Evolutionary conservation across 1,140 invertebrate genomes (phyloP).

Genomic region (Neodiprion pinetum): DNA sequence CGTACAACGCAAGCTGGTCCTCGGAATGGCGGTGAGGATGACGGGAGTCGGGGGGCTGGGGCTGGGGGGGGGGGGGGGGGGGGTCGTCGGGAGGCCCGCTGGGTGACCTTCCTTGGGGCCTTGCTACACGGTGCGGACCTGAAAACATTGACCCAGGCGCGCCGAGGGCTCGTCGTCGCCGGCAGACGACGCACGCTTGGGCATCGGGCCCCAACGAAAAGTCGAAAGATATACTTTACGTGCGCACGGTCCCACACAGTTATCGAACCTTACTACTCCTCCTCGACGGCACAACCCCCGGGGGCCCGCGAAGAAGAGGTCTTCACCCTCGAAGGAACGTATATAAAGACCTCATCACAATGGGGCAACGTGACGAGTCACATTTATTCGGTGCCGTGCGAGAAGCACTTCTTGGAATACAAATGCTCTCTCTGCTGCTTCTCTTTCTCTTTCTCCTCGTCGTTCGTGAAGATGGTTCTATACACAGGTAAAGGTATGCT

Average conservation of each 20-base stretch:
- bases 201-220: no score
- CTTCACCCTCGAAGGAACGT: background rate
- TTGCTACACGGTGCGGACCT: constrained; percentile 48
- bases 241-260: no score
- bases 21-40: no score
- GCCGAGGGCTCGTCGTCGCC: no score
- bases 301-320: background rate
- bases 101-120: constrained; percentile 52
- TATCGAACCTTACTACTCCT: no score
- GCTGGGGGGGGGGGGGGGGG: background rate
- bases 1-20: no score
- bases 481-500: no score
- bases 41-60: no score
- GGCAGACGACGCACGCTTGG: no score
- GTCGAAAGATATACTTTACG: no score
- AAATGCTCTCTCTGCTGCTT: background rate
- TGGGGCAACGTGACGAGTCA: background rate
- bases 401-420: background rate
- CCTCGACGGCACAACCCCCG: no score
- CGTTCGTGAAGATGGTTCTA: background rate
- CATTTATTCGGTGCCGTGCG: background rate
- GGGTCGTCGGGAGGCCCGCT: constrained; percentile 21
- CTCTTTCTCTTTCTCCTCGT: background rate
- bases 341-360: background rate
- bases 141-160: constrained; percentile 40